Evolutionary conservation across 1,140 invertebrate genomes (phyloP).

Genomic region (Drosophila sucinea): DNA sequence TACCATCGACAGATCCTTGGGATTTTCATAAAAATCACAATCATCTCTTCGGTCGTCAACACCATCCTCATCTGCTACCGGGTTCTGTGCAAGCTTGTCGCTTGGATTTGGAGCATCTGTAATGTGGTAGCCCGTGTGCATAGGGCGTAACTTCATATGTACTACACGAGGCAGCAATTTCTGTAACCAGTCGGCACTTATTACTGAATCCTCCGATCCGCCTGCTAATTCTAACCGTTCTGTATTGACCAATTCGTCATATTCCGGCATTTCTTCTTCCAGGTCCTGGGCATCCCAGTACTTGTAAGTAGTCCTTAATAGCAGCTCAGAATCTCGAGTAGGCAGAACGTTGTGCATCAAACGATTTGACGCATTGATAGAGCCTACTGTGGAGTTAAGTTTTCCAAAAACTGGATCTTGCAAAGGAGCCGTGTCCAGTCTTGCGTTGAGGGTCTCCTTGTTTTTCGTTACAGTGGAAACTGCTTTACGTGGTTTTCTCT

Average conservation of each 20-base stretch:
- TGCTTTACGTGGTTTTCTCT: constrained; percentile 71
- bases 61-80: constrained; percentile 24
- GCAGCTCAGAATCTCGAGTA: constrained; percentile 65
- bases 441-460: constrained; percentile 80
- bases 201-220: constrained; percentile 21
- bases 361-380: constrained; percentile 77
- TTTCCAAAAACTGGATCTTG: constrained; percentile 81
- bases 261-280: constrained; percentile 39
- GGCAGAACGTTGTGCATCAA: constrained; percentile 79
- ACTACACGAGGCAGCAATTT: constrained; percentile 51
- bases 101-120: constrained; percentile 69
- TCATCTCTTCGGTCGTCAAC: constrained; percentile 29
- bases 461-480: constrained; percentile 82
- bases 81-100: constrained; percentile 26
- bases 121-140: constrained; percentile 74
- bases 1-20: constrained; percentile 65
- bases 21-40: constrained; percentile 55
- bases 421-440: constrained; percentile 71
- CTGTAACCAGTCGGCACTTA: constrained; percentile 39
- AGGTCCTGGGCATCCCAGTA: constrained; percentile 62
- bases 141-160: constrained; percentile 55
- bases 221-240: not conserved
- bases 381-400: constrained; percentile 78
- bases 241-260: constrained; percentile 19
- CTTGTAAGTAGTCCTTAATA: constrained; percentile 61